Base-by-base conservation (phyloP, 2,888 invertebrate genomes). In the Cephus runcator region DNA sequence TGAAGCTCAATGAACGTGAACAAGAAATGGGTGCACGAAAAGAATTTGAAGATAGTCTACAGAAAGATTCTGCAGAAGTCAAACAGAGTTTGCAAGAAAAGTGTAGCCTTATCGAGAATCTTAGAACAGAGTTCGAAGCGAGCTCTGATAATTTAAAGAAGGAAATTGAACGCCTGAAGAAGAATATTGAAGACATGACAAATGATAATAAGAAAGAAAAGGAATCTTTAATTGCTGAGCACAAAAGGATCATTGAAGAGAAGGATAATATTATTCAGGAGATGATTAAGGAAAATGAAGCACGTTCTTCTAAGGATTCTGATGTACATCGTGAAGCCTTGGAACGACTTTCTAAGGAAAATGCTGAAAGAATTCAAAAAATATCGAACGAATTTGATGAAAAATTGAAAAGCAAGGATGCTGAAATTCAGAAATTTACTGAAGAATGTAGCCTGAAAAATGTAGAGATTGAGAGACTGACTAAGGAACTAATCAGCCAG, bases 371-470 rank as follows among this genome's bases (percentile, higher is more conserved):
- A 75, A 85, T 88, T 23, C 81, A 85, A 36, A 82, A 86, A 80
- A 80, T 89, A 12, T 85, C 88, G 1, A 83, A 87, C 73, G 84
- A 84, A 4, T 88, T 89, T 31, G 93, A 93, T 82, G 92, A 92
- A 86, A 93, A 93, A 87, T 92, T 93, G 69, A 92, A 92, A 78
- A 91, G 92, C 80, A 92, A 93, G 78, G 93, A 93, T 80, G 88
- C 87, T 33, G 92, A 93, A 88, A 93, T 94, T 86, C 92, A 93
- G 79, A 91, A 93, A 83, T 89, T 94, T 31, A 89, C 91, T 23
- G 92, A 92, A 85, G 92, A 93, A 88, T 92, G 94, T 3, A 92
- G 93, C 84, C 92, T 89, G 76, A 93, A 93, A 80, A 92, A 92
- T 81, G 89, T 90, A 76, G 93, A 93, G 87, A 92, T 93, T 36